These are phyloP conservation scores for Mastomys coucha DNA, from an alignment of 2,113 vertebrate genomes.

Conservation along the genomic window DNA sequence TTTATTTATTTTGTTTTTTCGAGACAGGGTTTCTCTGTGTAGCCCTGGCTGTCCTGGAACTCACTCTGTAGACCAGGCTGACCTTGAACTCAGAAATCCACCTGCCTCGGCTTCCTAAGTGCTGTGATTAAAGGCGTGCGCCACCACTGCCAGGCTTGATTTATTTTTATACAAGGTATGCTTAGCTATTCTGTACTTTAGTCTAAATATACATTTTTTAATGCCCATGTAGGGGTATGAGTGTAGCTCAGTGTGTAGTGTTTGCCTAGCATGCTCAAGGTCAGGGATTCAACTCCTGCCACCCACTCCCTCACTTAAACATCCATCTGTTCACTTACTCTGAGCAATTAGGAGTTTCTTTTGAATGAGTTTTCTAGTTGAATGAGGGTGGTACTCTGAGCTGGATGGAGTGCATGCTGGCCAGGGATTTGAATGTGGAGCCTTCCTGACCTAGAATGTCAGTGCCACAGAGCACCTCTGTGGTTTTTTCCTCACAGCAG, in stretches of 20 bases:
- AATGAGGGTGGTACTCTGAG: not conserved
- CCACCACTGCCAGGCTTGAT: not conserved
- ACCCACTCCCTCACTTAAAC: not conserved
- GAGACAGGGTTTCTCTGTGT: too few species aligned
- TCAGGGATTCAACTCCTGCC: not conserved
- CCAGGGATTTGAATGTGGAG: not conserved
- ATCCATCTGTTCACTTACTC: not conserved
- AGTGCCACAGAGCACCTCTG: not conserved
- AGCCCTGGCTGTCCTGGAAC: too few species aligned
- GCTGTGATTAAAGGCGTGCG: too few species aligned
- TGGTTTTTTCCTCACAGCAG: not conserved
- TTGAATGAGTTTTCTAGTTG: not conserved
- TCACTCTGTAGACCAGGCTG: too few species aligned
- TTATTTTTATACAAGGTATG: not conserved
- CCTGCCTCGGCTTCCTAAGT: too few species aligned
- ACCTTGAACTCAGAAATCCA: too few species aligned
- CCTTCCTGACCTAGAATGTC: not conserved
- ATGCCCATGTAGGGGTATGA: not conserved
- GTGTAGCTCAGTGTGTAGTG: not conserved
- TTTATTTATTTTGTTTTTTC: not conserved
- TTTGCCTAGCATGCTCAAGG: not conserved
- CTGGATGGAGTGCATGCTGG: not conserved
- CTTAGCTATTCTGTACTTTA: not conserved
- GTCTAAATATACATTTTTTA: slow-evolving; percentile 38
- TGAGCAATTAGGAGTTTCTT: not conserved